phyloP scores from a whole-genome alignment of 2,888 invertebrate species.

The Synanthedon vespiformis region DNA sequence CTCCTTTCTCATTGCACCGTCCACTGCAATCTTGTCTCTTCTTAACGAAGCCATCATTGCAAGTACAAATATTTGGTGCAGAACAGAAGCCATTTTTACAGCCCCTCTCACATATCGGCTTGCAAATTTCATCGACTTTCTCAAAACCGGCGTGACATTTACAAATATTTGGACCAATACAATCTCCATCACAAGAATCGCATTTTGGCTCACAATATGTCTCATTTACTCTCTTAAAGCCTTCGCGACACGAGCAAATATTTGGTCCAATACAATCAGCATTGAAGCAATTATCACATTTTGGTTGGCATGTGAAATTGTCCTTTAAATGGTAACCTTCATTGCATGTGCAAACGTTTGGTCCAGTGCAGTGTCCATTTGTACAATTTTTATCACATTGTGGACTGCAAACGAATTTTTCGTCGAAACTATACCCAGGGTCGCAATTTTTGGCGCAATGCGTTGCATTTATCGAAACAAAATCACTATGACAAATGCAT shows the following conservation, averaged over 20 bases:
- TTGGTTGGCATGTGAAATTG: slow-evolving; percentile 3
- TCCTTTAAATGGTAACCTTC: slow-evolving; percentile 2
- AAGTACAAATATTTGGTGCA: slow-evolving; percentile 51
- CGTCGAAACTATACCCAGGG: slow-evolving; percentile 19
- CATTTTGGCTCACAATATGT: slow-evolving; percentile 18
- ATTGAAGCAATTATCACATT: slow-evolving; percentile 2
- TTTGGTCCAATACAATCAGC: slow-evolving; percentile 17
- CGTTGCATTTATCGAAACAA: slow-evolving; percentile 28
- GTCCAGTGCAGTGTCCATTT: slow-evolving; percentile 10
- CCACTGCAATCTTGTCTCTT: neutral
- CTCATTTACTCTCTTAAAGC: neutral
- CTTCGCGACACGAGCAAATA: slow-evolving; percentile 13
- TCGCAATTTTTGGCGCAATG: slow-evolving; percentile 33
- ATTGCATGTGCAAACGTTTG: slow-evolving; percentile 6
- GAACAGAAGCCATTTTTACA: slow-evolving; percentile 34
- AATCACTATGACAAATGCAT: slow-evolving; percentile 35
- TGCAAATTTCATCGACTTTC: slow-evolving; percentile 20
- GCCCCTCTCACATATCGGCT: slow-evolving; percentile 19
- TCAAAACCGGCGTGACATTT: slow-evolving; percentile 66
- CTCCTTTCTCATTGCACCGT: neutral
- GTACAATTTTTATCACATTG: slow-evolving; percentile 11
- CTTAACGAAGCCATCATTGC: neutral
- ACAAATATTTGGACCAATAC: slow-evolving; percentile 67
- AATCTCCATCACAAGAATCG: slow-evolving; percentile 57
- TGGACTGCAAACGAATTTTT: slow-evolving; percentile 17